Conservation (phyloP, 2,888 invertebrate genomes). For the Tridacna gigas region DNA sequence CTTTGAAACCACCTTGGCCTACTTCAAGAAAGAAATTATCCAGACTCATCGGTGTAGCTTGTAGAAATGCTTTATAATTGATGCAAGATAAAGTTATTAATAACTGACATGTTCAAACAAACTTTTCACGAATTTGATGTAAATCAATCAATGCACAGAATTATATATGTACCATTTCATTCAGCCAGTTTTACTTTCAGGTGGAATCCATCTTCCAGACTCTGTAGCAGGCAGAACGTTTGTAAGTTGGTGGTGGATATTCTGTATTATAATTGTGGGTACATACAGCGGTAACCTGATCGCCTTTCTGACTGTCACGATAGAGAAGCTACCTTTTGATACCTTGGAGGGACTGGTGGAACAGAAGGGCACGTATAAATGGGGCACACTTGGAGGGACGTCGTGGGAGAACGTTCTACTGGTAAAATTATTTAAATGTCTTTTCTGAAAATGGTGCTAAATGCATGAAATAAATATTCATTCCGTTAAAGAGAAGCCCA, state of each 20-base stretch:
- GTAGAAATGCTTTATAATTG: too few species aligned
- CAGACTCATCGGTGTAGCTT: too few species aligned
- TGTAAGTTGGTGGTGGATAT: conserved; percentile 72
- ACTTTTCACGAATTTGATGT: too few species aligned
- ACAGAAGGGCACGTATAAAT: conserved; percentile 65
- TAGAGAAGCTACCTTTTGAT: conserved; percentile 72
- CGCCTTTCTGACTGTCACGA: conserved; percentile 79
- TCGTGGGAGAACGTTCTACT: conserved; percentile 53
- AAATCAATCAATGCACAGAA: too few species aligned
- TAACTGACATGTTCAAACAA: too few species aligned
- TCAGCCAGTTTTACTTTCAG: conserved; percentile 40
- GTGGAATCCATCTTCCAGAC: conserved; percentile 62
- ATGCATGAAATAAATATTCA: too few species aligned
- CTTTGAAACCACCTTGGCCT: too few species aligned
- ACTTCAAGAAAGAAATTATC: too few species aligned
- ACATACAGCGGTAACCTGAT: conserved; percentile 81
- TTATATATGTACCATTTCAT: too few species aligned
- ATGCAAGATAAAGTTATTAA: too few species aligned
- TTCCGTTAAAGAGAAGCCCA: too few species aligned
- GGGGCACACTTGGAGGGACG: conserved; percentile 69
- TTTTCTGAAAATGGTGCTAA: too few species aligned
- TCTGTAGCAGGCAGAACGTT: conserved; percentile 70
- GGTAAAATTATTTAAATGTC: conserved; percentile 47
- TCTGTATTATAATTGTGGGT: conserved; percentile 74
- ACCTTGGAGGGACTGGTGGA: conserved; percentile 68